Conservation (phyloP, 2,797 vertebrate species). For the Percopsis omiscomaycus region DNA sequence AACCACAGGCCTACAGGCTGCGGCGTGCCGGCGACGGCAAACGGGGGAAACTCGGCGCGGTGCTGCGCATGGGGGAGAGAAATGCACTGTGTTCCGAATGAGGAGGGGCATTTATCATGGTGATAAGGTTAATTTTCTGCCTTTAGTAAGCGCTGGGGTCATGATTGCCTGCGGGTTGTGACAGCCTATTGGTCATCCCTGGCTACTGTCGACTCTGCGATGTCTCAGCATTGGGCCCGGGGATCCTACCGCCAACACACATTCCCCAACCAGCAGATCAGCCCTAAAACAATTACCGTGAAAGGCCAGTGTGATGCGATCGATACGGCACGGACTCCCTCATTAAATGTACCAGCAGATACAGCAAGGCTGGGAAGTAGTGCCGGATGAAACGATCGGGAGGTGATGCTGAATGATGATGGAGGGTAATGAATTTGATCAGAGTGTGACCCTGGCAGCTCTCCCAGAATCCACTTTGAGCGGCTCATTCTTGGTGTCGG, state of each 20-base stretch:
- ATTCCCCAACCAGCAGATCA: slow-evolving; percentile 48
- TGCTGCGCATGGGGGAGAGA: slow-evolving; percentile 14
- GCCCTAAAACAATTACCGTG: slow-evolving; percentile 65
- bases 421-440: slow-evolving; percentile 68
- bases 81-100: slow-evolving; percentile 48
- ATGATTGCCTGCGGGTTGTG: slow-evolving; percentile 61
- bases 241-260: slow-evolving; percentile 46
- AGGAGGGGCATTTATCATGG: slow-evolving; percentile 69
- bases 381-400: slow-evolving; percentile 57
- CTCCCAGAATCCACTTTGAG: slow-evolving; percentile 59
- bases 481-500: slow-evolving; percentile 34
- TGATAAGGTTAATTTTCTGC: slow-evolving; percentile 64
- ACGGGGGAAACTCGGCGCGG: slow-evolving; percentile 53
- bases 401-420: slow-evolving; percentile 61
- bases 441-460: slow-evolving; percentile 60
- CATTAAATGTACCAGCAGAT: slow-evolving; percentile 61
- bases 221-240: slow-evolving; percentile 44
- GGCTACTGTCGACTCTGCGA: slow-evolving; percentile 44
- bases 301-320: slow-evolving; percentile 61
- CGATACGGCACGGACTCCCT: slow-evolving; percentile 57
- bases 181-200: slow-evolving; percentile 57
- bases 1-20: slow-evolving; percentile 66
- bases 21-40: slow-evolving; percentile 58
- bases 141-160: slow-evolving; percentile 63
- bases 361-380: slow-evolving; percentile 52